These are phyloP conservation scores for Rhynchonycteris naso DNA, from an alignment of 2,797 vertebrate genomes.

Conservation along the genomic window DNA sequence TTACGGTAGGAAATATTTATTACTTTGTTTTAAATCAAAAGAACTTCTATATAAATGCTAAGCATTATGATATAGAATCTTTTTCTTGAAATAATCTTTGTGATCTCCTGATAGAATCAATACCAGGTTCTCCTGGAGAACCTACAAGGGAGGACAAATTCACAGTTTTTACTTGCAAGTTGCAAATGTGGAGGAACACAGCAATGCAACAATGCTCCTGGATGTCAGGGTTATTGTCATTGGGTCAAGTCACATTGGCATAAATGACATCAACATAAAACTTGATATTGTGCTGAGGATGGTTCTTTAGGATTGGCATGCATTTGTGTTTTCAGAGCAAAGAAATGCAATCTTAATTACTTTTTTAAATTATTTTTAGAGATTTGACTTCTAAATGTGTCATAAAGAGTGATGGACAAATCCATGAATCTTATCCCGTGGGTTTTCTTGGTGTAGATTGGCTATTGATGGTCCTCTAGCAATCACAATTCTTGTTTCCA, in stretches of 20 bases:
- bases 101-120: slow-evolving; percentile 30
- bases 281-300: background rate
- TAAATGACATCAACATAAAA: slow-evolving; percentile 42
- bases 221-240: background rate
- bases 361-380: background rate
- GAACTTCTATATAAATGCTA: slow-evolving; percentile 75
- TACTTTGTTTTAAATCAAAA: slow-evolving; percentile 79
- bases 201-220: accelerated
- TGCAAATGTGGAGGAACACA: background rate
- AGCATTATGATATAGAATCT: slow-evolving; percentile 66
- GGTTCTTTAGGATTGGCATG: background rate
- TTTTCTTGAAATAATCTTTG: slow-evolving; percentile 65
- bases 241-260: background rate
- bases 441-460: background rate
- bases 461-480: background rate
- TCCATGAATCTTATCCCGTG: background rate
- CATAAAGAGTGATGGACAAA: background rate
- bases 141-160: background rate
- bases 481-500: background rate
- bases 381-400: slow-evolving; percentile 5
- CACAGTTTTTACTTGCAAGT: background rate
- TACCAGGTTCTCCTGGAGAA: background rate
- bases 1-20: slow-evolving; percentile 75
- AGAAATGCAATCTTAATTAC: slow-evolving; percentile 4
- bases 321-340: slow-evolving; percentile 57